Evolutionary conservation across 2,888 invertebrate species (phyloP), one percentile per base, ranked within the genome.

Genomic region (Eretmocerus hayati): DNA sequence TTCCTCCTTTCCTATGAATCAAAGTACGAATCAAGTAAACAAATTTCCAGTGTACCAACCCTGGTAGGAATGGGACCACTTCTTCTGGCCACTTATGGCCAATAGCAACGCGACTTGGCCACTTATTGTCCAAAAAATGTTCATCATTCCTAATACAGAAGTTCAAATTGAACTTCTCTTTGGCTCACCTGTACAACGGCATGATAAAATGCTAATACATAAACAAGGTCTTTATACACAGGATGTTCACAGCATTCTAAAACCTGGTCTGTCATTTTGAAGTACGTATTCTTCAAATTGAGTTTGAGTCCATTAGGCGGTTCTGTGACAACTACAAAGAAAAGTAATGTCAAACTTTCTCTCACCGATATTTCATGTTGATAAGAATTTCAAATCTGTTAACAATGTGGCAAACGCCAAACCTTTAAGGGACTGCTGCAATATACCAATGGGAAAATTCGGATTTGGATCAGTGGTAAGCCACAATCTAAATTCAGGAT

Each of bases 401-500:
- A 35, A 9, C 16, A 23, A 33, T 5, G 8, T 50, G 11, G 49
- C 40, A 26, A 26, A 45, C 30, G 20, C 39, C n/a, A 23, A 45
- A 83, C 85, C 87, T 79, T 90, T 90, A 0, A 90, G 74, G 0
- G 89, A 89, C 52, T 86, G 76, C 68, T 92, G 92, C 41, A 94
- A 71, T 55, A 94, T 85, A 21, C 92, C 91, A 54, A 94, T 89
- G 1, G 93, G 94, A 71, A 94, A 94, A 1, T 80, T 80, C 0
- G 85, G 83, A 0, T 85, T 87, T 0, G 92, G 88, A 67, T 93
- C 92, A 0, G 93, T 93, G 13, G 93, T 94, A 41, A 94, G 75
- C 94, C 94, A 94, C 2, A 94, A 76, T 6, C 94, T 77, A 73
- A 94, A 94, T 71, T 92, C 90, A 0, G 90, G 88, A 74, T 94